A percentile compares a stretch with the other conserved stretches of the same genome.
phyloP scores from a whole-genome alignment of 2,797 vertebrate species.

The Chelon auratus region DNA sequence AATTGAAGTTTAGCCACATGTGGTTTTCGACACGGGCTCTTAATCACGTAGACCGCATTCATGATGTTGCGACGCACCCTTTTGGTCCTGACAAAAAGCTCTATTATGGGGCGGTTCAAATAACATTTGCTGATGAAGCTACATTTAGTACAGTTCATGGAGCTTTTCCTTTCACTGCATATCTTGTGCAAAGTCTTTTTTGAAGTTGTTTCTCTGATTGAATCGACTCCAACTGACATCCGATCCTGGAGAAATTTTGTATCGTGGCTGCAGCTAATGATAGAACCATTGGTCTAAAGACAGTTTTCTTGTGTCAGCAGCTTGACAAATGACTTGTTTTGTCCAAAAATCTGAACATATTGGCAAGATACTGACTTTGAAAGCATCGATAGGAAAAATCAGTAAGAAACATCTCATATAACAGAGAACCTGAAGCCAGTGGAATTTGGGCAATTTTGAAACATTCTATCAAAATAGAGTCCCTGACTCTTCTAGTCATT shows the following conservation, averaged over 20 bases:
- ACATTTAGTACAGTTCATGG: constrained; percentile 2
- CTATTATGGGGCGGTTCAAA: constrained; percentile 11
- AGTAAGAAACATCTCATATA: no score
- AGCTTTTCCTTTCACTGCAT: constrained; percentile 1
- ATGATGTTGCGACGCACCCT: constrained; percentile 5
- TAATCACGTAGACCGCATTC: constrained; percentile 43
- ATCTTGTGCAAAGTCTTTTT: constrained; percentile 5
- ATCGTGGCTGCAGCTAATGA: not conserved
- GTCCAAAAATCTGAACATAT: not conserved
- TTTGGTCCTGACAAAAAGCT: constrained; percentile 34
- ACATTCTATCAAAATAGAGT: no score
- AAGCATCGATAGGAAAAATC: no score
- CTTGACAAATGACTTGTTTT: not conserved
- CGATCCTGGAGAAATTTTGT: constrained; percentile 11
- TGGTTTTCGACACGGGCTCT: constrained; percentile 27
- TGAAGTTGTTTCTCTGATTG: constrained; percentile 4
- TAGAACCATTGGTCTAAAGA: not conserved
- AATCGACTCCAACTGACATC: constrained; percentile 1
- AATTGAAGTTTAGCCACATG: constrained; percentile 27
- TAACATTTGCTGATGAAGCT: constrained; percentile 17
- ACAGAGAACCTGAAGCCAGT: no score
- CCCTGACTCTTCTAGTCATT: no score
- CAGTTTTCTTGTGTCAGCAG: not conserved
- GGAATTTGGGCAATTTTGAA: no score
- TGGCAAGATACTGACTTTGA: no score